Conservation (phyloP, 2,113 vertebrate species). For the Dromas ardeola region DNA sequence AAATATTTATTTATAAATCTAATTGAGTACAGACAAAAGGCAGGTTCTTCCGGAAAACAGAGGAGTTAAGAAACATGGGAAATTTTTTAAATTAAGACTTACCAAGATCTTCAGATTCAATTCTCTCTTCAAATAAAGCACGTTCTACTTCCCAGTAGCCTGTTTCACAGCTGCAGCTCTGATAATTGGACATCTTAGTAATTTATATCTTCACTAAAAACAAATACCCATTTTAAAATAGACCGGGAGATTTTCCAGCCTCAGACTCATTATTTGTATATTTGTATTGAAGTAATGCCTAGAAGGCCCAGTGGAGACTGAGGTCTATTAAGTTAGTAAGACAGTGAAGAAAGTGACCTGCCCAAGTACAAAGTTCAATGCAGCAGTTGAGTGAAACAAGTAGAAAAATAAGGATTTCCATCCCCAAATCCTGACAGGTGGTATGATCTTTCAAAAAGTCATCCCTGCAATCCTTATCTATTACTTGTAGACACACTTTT, state of each 20-base stretch:
- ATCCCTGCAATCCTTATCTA: neutral
- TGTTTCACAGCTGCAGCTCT: neutral
- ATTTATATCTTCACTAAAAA: conserved; percentile 4
- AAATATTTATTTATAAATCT: neutral
- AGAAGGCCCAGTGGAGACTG: neutral
- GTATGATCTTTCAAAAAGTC: neutral
- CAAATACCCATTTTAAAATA: conserved; percentile 9
- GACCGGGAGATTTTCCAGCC: neutral
- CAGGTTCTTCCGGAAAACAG: neutral
- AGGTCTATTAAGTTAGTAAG: conserved; percentile 15
- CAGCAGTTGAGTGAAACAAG: neutral
- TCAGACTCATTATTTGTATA: conserved; percentile 2
- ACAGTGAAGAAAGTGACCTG: conserved; percentile 17
- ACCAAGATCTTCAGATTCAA: neutral
- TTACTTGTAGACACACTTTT: neutral
- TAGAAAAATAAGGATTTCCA: neutral
- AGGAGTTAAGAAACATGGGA: neutral
- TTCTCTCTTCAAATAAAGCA: neutral
- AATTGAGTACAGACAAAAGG: neutral
- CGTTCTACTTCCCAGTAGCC: neutral
- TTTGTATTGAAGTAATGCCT: conserved; percentile 40
- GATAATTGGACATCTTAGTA: neutral
- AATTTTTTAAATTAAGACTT: neutral
- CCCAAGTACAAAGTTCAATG: neutral
- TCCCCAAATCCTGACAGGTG: neutral